phyloP scores from a whole-genome alignment of 2,888 invertebrate species.

The Cosmia trapezina region DNA sequence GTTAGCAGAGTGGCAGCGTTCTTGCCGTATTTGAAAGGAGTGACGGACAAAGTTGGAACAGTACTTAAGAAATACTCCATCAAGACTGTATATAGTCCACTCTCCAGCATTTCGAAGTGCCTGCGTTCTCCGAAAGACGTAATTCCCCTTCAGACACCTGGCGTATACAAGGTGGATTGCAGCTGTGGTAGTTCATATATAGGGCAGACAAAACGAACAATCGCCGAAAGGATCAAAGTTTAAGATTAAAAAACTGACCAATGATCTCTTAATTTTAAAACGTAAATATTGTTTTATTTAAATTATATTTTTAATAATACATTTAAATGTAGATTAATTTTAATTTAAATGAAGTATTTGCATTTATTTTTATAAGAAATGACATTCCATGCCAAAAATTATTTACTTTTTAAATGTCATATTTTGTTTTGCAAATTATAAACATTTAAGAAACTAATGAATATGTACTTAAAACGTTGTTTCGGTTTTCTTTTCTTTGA shows the following conservation, averaged over 20 bases:
- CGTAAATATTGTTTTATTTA: slow-evolving; percentile 25
- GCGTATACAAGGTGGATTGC: too few relatives aligned
- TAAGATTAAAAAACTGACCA: slow-evolving; percentile 29
- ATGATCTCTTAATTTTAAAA: slow-evolving; percentile 52
- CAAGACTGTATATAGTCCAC: too few relatives aligned
- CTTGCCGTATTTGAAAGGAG: too few relatives aligned
- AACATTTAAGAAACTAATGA: slow-evolving; percentile 7
- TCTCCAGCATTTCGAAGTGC: too few relatives aligned
- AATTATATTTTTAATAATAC: slow-evolving; percentile 33
- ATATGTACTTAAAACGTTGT: neutral
- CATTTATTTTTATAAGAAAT: slow-evolving; percentile 13
- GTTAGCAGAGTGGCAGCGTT: too few relatives aligned
- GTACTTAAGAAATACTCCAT: too few relatives aligned
- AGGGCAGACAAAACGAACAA: too few relatives aligned
- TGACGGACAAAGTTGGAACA: too few relatives aligned
- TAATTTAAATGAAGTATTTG: slow-evolving; percentile 42
- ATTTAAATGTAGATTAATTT: slow-evolving; percentile 34
- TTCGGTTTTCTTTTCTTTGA: neutral
- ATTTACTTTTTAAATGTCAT: slow-evolving; percentile 13
- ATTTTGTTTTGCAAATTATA: slow-evolving; percentile 19
- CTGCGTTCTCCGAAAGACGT: too few relatives aligned
- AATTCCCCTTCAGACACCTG: too few relatives aligned
- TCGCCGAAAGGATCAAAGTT: too few relatives aligned
- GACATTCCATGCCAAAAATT: slow-evolving; percentile 8
- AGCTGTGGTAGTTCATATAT: too few relatives aligned